Percentiles rank a stretch among this genome's conserved stretches.
These are phyloP conservation scores for Copsychus sechellarum DNA, from an alignment of 2,113 vertebrate species.

Conservation along the genomic window DNA sequence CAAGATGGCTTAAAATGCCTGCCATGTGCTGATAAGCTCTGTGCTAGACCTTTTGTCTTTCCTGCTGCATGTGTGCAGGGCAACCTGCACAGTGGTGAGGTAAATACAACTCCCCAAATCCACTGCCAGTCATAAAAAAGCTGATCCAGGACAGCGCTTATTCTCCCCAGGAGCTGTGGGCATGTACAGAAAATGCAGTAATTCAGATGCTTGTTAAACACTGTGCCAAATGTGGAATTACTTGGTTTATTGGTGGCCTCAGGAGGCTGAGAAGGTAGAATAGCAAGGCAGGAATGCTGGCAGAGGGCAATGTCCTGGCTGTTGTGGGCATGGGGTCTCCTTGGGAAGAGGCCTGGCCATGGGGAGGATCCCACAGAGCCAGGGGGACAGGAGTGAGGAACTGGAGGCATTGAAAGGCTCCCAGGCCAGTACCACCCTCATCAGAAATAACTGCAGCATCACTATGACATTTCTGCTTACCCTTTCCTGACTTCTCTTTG, in stretches of 20 bases:
- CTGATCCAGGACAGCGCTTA: background rate
- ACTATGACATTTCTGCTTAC: too few relatives aligned
- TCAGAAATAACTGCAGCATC: background rate
- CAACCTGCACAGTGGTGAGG: background rate
- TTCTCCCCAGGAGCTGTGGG: background rate
- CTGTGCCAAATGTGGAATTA: background rate
- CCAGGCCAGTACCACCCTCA: rapidly evolving
- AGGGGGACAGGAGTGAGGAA: background rate
- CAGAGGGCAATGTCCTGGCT: background rate
- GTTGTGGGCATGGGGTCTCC: background rate
- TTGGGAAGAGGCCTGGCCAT: background rate
- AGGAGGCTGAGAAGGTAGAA: background rate
- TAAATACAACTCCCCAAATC: background rate
- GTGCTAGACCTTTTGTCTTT: slow-evolving; percentile 21
- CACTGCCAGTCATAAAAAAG: background rate
- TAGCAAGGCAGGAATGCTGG: background rate
- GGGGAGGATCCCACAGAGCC: background rate
- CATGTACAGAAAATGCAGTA: background rate
- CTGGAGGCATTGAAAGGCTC: background rate
- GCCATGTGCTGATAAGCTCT: slow-evolving; percentile 44
- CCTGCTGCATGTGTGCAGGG: background rate
- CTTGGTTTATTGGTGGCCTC: background rate
- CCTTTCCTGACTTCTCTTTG: too few relatives aligned
- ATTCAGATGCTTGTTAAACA: background rate
- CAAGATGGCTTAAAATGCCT: slow-evolving; percentile 37